Evolutionary conservation across 1,140 invertebrate genomes (phyloP), one percentile per base, ranked within the genome.

Genomic region (Sinonovacula constricta): DNA sequence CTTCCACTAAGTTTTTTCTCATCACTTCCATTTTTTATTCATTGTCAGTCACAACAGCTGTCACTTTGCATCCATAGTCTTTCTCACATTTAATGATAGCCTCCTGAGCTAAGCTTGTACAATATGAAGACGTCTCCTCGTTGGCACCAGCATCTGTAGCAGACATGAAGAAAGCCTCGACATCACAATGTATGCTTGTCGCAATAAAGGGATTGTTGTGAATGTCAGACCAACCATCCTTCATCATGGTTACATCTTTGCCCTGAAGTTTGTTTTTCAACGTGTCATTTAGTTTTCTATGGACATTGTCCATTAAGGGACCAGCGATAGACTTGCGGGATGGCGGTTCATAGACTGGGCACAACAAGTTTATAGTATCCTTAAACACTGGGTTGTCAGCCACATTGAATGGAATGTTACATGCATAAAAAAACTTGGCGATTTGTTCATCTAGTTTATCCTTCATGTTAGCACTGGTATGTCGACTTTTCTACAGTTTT

Each of bases 311-410:
- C 4, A 54, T 5, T 18, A 54, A 54, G 4, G 4, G 53, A 54
- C 18, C 53, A 54, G 4, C 18, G n/a, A 54, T 54, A 18, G 53
- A 7, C 18, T 18, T 54, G n/a, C 18, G 4, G 4, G 53, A 54
- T 7, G 53, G 53, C 18, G 53, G 53, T 7, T 7, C 53, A 54
- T 54, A 54, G 53, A 18, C 53, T 7, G 53, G 53, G 53, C 53
- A 26, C 53, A 54, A 54, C 53, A 54, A 7, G 4, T 54, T 18
- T n/a, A 54, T 54, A 54, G 53, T 54, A 4, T 71, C 69, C 28
- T 39, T 45, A 22, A 36, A 71, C 3, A 71, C 69, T 33, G 18
- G n/a, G 22, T 71, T 3, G 34, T 71, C 69, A 14, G 69, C 69
- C 3, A 71, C 33, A 39, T 62, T 71, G 26, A 71, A 71, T 5